Base-by-base conservation (phyloP, 1,140 invertebrate genomes). In the Pachypeltis micranthus region DNA sequence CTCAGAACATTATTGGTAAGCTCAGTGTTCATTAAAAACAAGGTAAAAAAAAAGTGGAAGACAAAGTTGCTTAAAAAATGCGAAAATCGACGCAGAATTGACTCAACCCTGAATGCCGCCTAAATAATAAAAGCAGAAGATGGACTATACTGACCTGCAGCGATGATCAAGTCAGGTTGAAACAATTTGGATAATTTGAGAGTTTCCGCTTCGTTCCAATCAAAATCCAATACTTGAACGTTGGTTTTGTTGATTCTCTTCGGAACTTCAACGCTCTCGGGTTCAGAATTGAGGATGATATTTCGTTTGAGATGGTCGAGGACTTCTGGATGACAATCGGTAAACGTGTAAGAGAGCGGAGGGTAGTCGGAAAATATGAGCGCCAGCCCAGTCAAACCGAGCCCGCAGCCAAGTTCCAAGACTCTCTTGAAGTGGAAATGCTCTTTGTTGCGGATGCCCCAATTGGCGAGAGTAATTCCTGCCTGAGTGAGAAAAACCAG, bases 351-450 rank as follows among this genome's bases (percentile, higher is more conserved):
- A 51, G 70, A 65, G 65, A 73, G 74, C 23, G 78, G 76, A 1
- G 29, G 27, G 16, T 66, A 65, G 65, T 78, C 79, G 55, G 69
- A 67, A 28, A 72, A 70, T 24, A 75, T 69, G 58, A 79, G 61
- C 4, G 72, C 71, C 16, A 82, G 66, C 55, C 80, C 80, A 26
- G 77, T 74, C 57, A 82, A 71, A 55, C 81, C 81, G 59, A 79
- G 70, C 51, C 81, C 81, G 26, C 79, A 79, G 60, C 81, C 81
- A 59, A 83, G 70, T 73, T 83, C 81, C 12, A 83, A 63, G 25
- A 83, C 63, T 51, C 59, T 69, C 74, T 80, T 80, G 19, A 66
- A 63, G 21, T 67, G 28, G 1, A 81, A 69, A 23, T 65, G 25
- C 16, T 70, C 31, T 66, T 69, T 73, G 67, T 81, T 75, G 61